phyloP scores from a whole-genome alignment of 2,113 vertebrate genomes.

The Gobius niger region DNA sequence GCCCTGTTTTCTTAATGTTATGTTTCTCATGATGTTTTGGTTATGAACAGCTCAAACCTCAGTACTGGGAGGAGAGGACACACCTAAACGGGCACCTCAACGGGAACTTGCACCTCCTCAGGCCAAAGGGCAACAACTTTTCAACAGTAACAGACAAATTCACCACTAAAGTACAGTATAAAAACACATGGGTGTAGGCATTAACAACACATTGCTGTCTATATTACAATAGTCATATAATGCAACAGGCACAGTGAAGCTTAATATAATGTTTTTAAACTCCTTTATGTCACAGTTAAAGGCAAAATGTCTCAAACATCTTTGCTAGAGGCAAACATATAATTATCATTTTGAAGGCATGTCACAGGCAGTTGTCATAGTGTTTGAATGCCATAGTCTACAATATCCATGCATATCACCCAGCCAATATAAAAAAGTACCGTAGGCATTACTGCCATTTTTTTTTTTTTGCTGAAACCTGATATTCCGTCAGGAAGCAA shows the following conservation, averaged over 20 bases:
- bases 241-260: neutral
- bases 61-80: slow-evolving; percentile 63
- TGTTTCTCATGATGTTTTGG: slow-evolving; percentile 70
- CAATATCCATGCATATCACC: too few relatives aligned
- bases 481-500: slow-evolving; percentile 54
- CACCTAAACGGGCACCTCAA: slow-evolving; percentile 72
- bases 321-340: neutral
- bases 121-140: neutral
- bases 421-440: too few relatives aligned
- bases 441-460: neutral
- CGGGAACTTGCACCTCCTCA: slow-evolving; percentile 28
- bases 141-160: neutral
- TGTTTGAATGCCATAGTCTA: slow-evolving; percentile 6
- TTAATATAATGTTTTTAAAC: too few relatives aligned
- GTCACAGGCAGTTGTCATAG: slow-evolving; percentile 5
- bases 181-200: too few relatives aligned
- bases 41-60: slow-evolving; percentile 68
- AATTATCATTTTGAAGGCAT: slow-evolving; percentile 8
- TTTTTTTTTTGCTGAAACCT: slow-evolving; percentile 43
- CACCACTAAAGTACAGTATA: too few relatives aligned
- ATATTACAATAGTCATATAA: neutral
- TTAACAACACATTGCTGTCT: too few relatives aligned
- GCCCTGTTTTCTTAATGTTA: slow-evolving; percentile 71
- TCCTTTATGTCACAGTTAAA: neutral
- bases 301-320: neutral